A percentile compares a stretch with the other conserved stretches of the same genome.
Evolutionary conservation across 2,113 vertebrate species (phyloP).

Genomic region (Corythaeola cristata): DNA sequence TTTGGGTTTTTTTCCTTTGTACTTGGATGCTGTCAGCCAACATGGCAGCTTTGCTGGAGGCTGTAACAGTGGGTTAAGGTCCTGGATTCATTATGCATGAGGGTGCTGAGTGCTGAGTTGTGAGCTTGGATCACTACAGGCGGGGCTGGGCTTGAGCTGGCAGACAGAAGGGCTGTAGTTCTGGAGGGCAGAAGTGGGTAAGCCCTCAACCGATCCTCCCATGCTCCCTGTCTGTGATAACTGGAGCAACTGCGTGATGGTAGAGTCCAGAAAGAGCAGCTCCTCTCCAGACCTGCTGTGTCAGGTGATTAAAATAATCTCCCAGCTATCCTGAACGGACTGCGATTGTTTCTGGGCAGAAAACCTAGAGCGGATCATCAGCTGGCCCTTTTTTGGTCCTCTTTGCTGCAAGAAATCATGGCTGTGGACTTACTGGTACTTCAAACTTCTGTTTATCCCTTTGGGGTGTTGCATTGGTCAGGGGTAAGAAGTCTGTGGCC

Average conservation of each 20-base stretch:
- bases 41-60: constrained; percentile 28
- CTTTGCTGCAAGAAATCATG: background rate
- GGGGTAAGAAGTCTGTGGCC: background rate
- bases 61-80: constrained; percentile 22
- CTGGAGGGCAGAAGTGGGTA: background rate
- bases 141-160: background rate
- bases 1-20: background rate
- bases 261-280: background rate
- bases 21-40: background rate
- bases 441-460: background rate
- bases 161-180: background rate
- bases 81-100: constrained; percentile 25
- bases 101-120: constrained; percentile 9
- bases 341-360: background rate
- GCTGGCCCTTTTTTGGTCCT: background rate
- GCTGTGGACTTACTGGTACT: background rate
- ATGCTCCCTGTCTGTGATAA: background rate
- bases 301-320: background rate
- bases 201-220: background rate
- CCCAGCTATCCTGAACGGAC: background rate
- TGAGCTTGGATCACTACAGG: constrained; percentile 35
- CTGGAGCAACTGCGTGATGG: background rate
- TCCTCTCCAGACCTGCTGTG: background rate
- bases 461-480: background rate
- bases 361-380: background rate